Conservation (phyloP, 1,140 invertebrate genomes). For the Wiebesia pumilae region DNA sequence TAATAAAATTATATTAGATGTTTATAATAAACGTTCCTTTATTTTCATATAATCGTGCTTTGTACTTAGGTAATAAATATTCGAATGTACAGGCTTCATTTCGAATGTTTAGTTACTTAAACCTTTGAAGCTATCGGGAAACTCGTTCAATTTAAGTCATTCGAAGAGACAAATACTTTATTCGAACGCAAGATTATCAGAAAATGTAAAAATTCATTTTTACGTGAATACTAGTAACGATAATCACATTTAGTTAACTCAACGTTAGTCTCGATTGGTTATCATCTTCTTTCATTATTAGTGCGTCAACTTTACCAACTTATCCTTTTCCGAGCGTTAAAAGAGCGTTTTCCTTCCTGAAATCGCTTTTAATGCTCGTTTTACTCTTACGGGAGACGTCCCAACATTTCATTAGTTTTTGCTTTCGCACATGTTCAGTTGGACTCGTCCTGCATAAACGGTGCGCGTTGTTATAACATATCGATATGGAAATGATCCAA, state of each 20-base stretch:
- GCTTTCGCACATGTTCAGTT: conserved; percentile 1
- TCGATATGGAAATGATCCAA: conserved; percentile 55
- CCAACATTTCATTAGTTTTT: conserved; percentile 27
- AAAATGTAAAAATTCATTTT: neutral
- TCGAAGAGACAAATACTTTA: neutral
- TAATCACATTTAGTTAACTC: neutral
- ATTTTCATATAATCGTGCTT: too few relatives aligned
- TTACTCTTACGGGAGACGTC: neutral
- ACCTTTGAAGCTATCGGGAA: neutral
- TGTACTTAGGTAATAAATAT: neutral
- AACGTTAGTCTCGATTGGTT: neutral
- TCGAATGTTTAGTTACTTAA: neutral
- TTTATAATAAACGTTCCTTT: too few relatives aligned
- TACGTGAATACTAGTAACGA: neutral
- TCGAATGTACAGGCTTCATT: neutral
- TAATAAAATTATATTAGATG: too few relatives aligned
- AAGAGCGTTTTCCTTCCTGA: neutral
- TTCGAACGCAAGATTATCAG: neutral
- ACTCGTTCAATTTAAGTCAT: neutral
- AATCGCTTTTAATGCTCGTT: neutral
- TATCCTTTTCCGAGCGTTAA: neutral
- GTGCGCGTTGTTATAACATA: conserved; percentile 45
- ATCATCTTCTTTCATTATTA: neutral
- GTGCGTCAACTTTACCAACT: neutral
- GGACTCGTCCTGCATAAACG: conserved; percentile 12